Evolutionary conservation across 1,140 invertebrate species (phyloP).

Genomic region (Leptopilina clavipes): DNA sequence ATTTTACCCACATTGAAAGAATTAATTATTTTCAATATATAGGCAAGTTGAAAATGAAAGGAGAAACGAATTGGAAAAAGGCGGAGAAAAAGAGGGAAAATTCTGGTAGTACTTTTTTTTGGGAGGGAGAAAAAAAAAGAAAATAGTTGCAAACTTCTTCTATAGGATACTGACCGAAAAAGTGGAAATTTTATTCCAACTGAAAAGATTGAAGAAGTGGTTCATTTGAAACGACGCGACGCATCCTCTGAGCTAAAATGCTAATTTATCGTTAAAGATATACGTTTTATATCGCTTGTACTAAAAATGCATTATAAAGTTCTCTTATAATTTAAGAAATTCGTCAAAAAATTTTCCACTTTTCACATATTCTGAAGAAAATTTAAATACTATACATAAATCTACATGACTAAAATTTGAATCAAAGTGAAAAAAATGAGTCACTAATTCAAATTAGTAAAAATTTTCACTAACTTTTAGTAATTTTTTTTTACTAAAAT

Average conservation of each 20-base stretch:
- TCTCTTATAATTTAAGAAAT: too few relatives aligned
- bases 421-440: too few relatives aligned
- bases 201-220: neutral
- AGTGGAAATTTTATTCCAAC: conserved; percentile 21
- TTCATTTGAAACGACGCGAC: conserved; percentile 52
- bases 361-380: too few relatives aligned
- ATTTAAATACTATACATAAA: too few relatives aligned
- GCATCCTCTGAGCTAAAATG: conserved; percentile 30
- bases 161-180: conserved; percentile 1
- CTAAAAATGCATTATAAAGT: conserved; percentile 50
- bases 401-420: too few relatives aligned
- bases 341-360: too few relatives aligned
- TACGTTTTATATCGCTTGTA: conserved; percentile 50
- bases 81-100: conserved; percentile 22
- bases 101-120: neutral
- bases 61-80: conserved; percentile 27
- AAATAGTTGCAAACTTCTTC: conserved; percentile 1
- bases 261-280: conserved; percentile 56
- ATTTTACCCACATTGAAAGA: neutral
- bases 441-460: too few relatives aligned
- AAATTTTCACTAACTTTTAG: too few relatives aligned
- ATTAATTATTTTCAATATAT: conserved; percentile 16
- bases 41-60: neutral
- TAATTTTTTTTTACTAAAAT: too few relatives aligned
- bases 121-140: too few relatives aligned